Evolutionary conservation across 2,888 invertebrate species (phyloP).

Genomic region (Schizotus pectinicornis): DNA sequence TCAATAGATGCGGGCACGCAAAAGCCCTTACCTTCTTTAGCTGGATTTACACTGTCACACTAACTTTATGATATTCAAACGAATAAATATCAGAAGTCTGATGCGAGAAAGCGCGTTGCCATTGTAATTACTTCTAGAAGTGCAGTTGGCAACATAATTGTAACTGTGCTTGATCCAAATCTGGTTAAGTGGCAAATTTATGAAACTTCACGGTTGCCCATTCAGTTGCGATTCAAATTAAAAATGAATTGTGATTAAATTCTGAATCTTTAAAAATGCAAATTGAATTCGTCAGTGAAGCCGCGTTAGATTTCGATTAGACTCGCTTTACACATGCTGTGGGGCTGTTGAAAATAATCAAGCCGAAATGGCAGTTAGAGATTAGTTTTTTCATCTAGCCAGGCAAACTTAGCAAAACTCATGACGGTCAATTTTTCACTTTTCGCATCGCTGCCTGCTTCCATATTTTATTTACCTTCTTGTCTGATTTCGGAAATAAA

Average conservation of each 20-base stretch:
- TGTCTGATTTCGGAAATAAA: background rate
- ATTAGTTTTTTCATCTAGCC: background rate
- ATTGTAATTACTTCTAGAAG: too few relatives aligned
- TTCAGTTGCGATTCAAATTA: background rate
- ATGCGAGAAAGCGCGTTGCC: too few relatives aligned
- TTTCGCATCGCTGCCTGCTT: background rate
- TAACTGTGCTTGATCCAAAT: too few relatives aligned
- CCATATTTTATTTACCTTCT: constrained; percentile 5
- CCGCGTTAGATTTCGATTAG: background rate
- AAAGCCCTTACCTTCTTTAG: constrained; percentile 38
- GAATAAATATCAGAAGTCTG: constrained; percentile 26
- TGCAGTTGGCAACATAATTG: too few relatives aligned
- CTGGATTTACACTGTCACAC: constrained; percentile 40
- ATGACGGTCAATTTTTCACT: constrained; percentile 5
- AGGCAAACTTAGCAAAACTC: constrained; percentile 5
- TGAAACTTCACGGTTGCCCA: constrained; percentile 1
- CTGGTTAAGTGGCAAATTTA: background rate
- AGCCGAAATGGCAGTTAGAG: background rate
- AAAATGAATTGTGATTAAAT: background rate
- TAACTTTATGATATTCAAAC: constrained; percentile 37
- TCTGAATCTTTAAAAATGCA: background rate
- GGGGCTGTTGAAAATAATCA: background rate
- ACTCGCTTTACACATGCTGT: background rate
- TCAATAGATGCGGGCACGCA: constrained; percentile 43
- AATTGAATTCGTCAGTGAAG: background rate